Conservation (phyloP, 2,113 vertebrate genomes). For the Corythoichthys haematopterus region DNA sequence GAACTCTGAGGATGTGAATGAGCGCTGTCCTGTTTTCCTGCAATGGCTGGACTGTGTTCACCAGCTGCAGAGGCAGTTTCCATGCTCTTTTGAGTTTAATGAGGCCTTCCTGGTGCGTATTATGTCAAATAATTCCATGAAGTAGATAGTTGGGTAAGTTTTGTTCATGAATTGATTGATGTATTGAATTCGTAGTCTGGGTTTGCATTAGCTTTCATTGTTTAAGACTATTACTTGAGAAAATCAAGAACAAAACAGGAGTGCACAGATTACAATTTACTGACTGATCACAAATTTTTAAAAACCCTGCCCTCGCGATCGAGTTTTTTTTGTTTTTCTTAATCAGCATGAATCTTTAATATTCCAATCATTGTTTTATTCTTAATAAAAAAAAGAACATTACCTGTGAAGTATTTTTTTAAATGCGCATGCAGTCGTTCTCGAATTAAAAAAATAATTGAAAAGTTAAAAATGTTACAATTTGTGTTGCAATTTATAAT, state of each 20-base stretch:
- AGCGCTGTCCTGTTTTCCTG: conserved; percentile 95
- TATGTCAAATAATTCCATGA: neutral
- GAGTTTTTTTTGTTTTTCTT: too few relatives aligned
- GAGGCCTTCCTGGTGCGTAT: conserved; percentile 95
- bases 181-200: neutral
- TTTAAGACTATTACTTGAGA: neutral
- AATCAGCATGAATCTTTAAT: too few relatives aligned
- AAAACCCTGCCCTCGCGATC: too few relatives aligned
- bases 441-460: too few relatives aligned
- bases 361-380: too few relatives aligned
- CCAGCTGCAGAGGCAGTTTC: conserved; percentile 98
- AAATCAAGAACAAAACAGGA: neutral
- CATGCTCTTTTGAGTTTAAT: conserved; percentile 97
- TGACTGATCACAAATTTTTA: too few relatives aligned
- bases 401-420: too few relatives aligned
- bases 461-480: too few relatives aligned
- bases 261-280: too few relatives aligned
- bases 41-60: conserved; percentile 99
- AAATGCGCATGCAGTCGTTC: too few relatives aligned
- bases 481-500: too few relatives aligned
- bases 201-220: neutral
- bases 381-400: too few relatives aligned
- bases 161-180: neutral
- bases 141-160: neutral
- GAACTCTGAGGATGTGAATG: conserved; percentile 91